Evolutionary conservation across 1,140 invertebrate species (phyloP).

Genomic region (Zaprionus taronus): DNA sequence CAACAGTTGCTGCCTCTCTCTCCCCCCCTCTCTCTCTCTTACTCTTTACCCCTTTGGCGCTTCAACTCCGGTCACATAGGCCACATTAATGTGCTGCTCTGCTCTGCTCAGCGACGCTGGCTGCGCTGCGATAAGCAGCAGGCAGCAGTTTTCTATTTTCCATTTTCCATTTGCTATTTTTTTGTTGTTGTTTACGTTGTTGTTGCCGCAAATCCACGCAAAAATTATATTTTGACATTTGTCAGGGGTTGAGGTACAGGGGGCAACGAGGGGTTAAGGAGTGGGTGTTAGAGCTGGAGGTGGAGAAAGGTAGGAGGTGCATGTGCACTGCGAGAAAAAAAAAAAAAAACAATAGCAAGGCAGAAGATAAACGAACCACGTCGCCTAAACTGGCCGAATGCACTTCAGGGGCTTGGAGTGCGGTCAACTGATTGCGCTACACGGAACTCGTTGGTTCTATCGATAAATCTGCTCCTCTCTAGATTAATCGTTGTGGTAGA

Average conservation of each 20-base stretch:
- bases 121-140: slow-evolving; percentile 70
- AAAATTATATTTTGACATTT: slow-evolving; percentile 81
- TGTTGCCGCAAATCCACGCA: slow-evolving; percentile 73
- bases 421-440: slow-evolving; percentile 39
- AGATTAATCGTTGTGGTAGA: no score
- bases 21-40: neutral
- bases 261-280: neutral
- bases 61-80: slow-evolving; percentile 64
- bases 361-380: neutral
- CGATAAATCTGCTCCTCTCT: no score
- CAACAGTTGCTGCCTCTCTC: slow-evolving; percentile 25
- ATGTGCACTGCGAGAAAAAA: slow-evolving; percentile 31
- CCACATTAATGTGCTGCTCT: slow-evolving; percentile 73
- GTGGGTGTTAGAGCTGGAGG: neutral
- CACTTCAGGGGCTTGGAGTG: slow-evolving; percentile 57
- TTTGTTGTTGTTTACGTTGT: slow-evolving; percentile 28
- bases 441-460: neutral
- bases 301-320: slow-evolving; percentile 20
- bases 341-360: slow-evolving; percentile 23
- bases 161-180: slow-evolving; percentile 31
- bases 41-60: neutral
- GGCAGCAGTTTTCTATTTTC: slow-evolving; percentile 53
- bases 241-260: slow-evolving; percentile 47
- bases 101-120: slow-evolving; percentile 29
- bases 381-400: slow-evolving; percentile 39